These are phyloP conservation scores for Epinotia demarniana DNA, from an alignment of 2,888 invertebrate genomes.

Conservation along the genomic window DNA sequence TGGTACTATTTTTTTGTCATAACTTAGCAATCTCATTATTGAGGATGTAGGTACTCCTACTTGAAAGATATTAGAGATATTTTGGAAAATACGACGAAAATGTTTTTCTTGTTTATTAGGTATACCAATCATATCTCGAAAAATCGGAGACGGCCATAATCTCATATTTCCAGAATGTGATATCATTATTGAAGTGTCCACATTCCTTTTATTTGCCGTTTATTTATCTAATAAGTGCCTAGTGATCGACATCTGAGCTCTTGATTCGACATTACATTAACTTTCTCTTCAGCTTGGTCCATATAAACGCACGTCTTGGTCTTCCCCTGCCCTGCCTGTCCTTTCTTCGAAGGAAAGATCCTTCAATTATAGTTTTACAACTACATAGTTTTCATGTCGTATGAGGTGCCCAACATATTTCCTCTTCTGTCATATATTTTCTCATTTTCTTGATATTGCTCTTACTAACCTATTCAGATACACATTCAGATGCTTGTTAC, in stretches of 20 bases:
- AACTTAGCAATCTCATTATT: not conserved
- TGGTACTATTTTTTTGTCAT: not conserved
- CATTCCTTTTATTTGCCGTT: not conserved
- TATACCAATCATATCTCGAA: constrained; percentile 2
- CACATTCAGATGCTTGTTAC: too few relatives aligned
- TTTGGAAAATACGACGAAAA: not conserved
- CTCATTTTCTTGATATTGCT: too few relatives aligned
- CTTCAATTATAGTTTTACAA: not conserved
- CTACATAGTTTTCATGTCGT: too few relatives aligned
- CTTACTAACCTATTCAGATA: too few relatives aligned
- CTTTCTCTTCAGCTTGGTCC: too few relatives aligned
- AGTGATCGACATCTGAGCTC: not conserved
- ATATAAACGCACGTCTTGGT: too few relatives aligned
- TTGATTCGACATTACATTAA: not conserved
- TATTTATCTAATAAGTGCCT: not conserved
- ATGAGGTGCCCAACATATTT: too few relatives aligned
- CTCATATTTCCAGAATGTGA: constrained; percentile 20
- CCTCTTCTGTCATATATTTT: too few relatives aligned
- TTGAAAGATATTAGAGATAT: not conserved
- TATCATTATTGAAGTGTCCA: constrained; percentile 6
- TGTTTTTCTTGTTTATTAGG: not conserved
- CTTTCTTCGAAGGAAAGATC: too few relatives aligned
- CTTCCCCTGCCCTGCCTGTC: too few relatives aligned
- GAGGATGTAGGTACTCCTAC: not conserved
- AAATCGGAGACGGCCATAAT: not conserved